Evolutionary conservation across 2,888 invertebrate genomes (phyloP), one percentile per base, ranked within the genome.

Genomic region (Melipona beecheii): DNA sequence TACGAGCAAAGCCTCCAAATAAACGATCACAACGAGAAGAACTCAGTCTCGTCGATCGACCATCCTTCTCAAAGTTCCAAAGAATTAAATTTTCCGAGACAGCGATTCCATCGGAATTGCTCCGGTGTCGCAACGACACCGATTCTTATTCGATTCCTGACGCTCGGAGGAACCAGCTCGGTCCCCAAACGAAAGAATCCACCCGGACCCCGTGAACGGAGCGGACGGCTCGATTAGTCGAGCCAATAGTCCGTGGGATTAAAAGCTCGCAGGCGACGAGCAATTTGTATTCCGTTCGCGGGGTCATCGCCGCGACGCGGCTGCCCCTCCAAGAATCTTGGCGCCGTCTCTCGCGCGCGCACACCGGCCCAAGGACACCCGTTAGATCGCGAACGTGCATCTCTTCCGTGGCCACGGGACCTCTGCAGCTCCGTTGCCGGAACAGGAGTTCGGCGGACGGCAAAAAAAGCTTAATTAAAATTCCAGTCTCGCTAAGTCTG

Each of bases 381-480:
- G 89, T 82, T 87, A 86, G 84, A 85, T 84, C 75, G 72, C 78
- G 65, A 65, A 52, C 58, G 71, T 72, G 82, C 83, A 78, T 85
- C 80, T 78, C 60, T 80, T 84, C 79, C 81, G 86, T 31, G 78
- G 81, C 70, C 79, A 80, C 78, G 65, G 73, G 70, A 77, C 68
- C 81, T 27, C 36, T n/a, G 75, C 43, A 15, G 66, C 74, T 81
- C 50, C 76, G 62, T 65, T 81, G 87, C 84, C 89, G 81, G 84
- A 83, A 89, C 87, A 56, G 78, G 72, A 81, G 85, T 89, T 85
- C 85, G 84, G 82, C 85, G 81, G 78, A 80, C 79, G 81, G 84
- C 84, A 78, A 91, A 89, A 52, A 91, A 91, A 91, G 90, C 89
- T 91, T 92, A 92, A 92, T 92, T 92, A 92, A 92, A 92, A 91